Base-by-base conservation (phyloP, 2,797 vertebrate genomes). In the Danio jaintianensis region DNA sequence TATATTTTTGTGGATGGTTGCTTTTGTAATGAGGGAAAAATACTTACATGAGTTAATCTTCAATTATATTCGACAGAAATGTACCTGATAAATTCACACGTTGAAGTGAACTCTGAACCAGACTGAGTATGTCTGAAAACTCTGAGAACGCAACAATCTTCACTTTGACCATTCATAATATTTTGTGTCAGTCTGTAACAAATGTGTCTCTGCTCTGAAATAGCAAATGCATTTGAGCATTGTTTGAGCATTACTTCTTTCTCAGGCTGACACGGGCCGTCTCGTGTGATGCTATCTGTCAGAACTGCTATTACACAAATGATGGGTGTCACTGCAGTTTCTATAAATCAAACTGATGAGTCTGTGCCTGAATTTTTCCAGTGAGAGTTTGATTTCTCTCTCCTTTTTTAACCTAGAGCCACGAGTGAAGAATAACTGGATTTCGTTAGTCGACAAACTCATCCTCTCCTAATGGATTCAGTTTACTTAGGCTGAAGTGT, bases 341-440 rank as follows among this genome's bases (percentile, higher is more conserved):
- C 78, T 81, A 79, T 87, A 81, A 83, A 87, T 85, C 84, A 84
- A 81, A 76, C 73, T 78, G 84, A 87, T 83, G 73, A 80, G 83
- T 79, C 58, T 43, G 68, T 84, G 82, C 80, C 75, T 67, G 73
- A 78, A 80, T 84, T 72, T 82, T 67, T 50, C 61, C 77, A 82
- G 74, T 77, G 67, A 75, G 66, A 84, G 80, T 80, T 56, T 82
- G 84, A 85, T 83, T 85, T 75, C 80, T 82, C 43, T 59, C 11
- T 72, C 53, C 58, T 71, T 67, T 75, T 80, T 80, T 40, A 78
- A 73, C 78, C 78, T 56, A 78, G 13, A 52, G 84, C 80, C 75
- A 81, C 67, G 47, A 36, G 64, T 79, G 72, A 78, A 55, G 48
- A 82, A 82, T 82, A 79, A 78, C 70, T 75, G 79, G 83, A 79